A percentile compares a stretch with the other conserved stretches of the same genome.
These are phyloP conservation scores for Schlechtendalia chinensis DNA, from an alignment of 1,140 invertebrate genomes.

Conservation along the genomic window DNA sequence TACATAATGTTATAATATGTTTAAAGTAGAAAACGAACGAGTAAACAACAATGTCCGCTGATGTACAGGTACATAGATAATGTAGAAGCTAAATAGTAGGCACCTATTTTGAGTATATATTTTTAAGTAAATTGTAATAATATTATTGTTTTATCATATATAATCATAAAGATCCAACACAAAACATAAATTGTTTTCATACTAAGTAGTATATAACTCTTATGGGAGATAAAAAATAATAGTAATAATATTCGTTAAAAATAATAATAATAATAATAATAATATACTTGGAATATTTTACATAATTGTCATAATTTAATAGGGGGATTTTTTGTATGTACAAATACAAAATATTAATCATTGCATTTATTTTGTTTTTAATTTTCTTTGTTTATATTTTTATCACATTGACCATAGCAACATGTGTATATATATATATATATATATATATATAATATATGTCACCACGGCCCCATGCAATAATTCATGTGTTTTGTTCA, in stretches of 20 bases:
- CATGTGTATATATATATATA: background rate
- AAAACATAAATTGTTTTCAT: conserved; percentile 1
- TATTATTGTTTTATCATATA: conserved; percentile 19
- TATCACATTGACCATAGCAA: background rate
- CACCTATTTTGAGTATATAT: background rate
- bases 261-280: conserved; percentile 38
- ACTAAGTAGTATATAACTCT: conserved; percentile 15
- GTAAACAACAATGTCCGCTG: conserved; percentile 8
- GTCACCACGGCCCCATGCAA: background rate
- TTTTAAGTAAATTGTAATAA: conserved; percentile 19
- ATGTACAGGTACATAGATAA: conserved; percentile 15
- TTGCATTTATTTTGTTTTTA: background rate
- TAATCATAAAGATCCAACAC: conserved; percentile 11
- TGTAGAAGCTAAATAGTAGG: conserved; percentile 4
- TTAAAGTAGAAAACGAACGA: conserved; percentile 1
- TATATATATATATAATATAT: background rate
- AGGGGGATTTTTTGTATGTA: conserved; percentile 11
- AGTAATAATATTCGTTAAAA: background rate
- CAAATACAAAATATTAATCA: background rate
- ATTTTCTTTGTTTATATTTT: background rate
- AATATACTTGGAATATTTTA: conserved; percentile 7
- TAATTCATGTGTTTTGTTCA: background rate
- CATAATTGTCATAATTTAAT: conserved; percentile 11
- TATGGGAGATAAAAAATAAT: conserved; percentile 23
- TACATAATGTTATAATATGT: conserved; percentile 18